phyloP scores from a whole-genome alignment of 2,113 vertebrate species.

The Pterocles orientalis region DNA sequence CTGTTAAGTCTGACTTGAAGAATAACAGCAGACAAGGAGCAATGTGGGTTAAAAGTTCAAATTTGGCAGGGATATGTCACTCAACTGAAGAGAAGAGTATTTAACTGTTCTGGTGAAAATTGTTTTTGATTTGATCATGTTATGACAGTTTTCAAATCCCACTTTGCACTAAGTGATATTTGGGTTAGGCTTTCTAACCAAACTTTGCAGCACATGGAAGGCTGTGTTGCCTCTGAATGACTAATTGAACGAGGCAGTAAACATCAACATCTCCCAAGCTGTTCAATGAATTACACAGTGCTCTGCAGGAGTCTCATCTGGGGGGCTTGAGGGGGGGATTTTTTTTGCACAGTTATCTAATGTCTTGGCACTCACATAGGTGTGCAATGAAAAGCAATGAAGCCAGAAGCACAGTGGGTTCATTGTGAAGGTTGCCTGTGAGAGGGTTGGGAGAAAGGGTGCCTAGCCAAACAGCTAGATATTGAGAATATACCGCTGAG shows the following conservation, averaged over 20 bases:
- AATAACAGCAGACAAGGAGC: neutral
- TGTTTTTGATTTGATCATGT: constrained; percentile 67
- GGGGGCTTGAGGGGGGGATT: neutral
- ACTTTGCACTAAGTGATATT: constrained; percentile 56
- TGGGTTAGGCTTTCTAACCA: constrained; percentile 56
- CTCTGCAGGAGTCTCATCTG: constrained; percentile 7
- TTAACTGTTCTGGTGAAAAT: constrained; percentile 66
- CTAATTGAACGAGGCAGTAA: neutral
- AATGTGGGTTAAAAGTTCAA: constrained; percentile 58
- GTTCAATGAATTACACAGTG: constrained; percentile 1
- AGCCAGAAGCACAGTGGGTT: constrained; percentile 23
- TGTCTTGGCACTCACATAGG: neutral
- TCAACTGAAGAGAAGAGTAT: constrained; percentile 43
- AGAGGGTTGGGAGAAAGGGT: neutral
- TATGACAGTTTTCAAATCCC: constrained; percentile 66
- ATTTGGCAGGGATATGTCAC: constrained; percentile 56
- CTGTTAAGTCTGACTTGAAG: constrained; percentile 1
- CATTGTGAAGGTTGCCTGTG: constrained; percentile 15
- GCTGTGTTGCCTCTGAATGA: neutral
- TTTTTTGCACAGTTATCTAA: constrained; percentile 17
- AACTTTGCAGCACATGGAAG: constrained; percentile 8
- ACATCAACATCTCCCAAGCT: constrained; percentile 43
- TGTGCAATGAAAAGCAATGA: constrained; percentile 40
- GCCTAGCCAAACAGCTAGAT: neutral
- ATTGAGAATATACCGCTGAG: neutral